phyloP scores from a whole-genome alignment of 2,888 invertebrate species.

The Nomada ruficornis region DNA sequence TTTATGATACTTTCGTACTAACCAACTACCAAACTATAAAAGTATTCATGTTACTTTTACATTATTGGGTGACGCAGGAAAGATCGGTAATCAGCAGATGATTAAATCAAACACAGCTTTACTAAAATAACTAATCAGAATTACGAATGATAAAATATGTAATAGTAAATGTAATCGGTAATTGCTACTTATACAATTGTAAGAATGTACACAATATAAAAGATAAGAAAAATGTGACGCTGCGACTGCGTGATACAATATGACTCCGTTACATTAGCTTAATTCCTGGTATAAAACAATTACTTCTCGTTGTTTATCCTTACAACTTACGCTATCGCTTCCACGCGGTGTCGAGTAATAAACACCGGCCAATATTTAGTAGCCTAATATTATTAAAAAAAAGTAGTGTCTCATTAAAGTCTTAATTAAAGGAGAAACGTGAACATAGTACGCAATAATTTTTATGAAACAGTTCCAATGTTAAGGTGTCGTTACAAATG shows the following conservation, averaged over 20 bases:
- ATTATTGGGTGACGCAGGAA: background rate
- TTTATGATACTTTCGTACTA: background rate
- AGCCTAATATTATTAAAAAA: constrained; percentile 19
- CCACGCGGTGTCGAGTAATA: background rate
- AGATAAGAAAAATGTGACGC: background rate
- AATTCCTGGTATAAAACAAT: too few species aligned
- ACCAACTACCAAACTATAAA: background rate
- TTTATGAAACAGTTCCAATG: too few species aligned
- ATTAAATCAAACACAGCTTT: background rate
- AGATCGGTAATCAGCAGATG: background rate
- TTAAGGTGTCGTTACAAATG: too few species aligned
- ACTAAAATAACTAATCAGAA: background rate
- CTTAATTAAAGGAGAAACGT: background rate
- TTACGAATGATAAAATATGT: background rate
- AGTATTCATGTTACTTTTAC: background rate
- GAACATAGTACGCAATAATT: too few species aligned
- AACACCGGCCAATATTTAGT: background rate
- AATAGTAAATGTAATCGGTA: background rate
- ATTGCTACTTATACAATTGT: background rate
- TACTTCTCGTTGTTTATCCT: background rate
- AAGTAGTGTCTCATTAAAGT: background rate
- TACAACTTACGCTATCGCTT: background rate
- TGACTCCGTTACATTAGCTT: too few species aligned
- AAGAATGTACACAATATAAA: background rate
- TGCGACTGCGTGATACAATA: too few species aligned